These are phyloP conservation scores for Drosophila serrata DNA, from an alignment of 1,140 invertebrate genomes.

Conservation along the genomic window DNA sequence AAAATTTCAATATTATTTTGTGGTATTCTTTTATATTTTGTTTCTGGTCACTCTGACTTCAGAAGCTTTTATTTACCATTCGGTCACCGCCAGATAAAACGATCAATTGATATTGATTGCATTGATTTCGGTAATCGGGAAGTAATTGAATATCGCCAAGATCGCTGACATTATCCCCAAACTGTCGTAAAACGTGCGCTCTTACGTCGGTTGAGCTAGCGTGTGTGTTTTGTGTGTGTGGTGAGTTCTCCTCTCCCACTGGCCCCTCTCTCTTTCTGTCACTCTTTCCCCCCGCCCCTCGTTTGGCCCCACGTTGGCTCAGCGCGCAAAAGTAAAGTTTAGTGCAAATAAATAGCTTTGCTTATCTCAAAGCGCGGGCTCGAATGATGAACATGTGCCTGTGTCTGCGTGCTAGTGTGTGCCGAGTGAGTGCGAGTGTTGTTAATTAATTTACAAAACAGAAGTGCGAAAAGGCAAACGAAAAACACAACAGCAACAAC, in stretches of 20 bases:
- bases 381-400: constrained; percentile 48
- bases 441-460: constrained; percentile 75
- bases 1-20: no score
- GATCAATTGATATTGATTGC: constrained; percentile 22
- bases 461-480: constrained; percentile 27
- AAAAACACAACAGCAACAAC: constrained; percentile 25
- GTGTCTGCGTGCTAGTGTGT: constrained; percentile 28
- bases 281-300: neutral
- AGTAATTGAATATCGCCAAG: constrained; percentile 2
- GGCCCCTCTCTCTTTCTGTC: constrained; percentile 19
- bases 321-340: constrained; percentile 78
- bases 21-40: no score
- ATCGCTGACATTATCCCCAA: constrained; percentile 11
- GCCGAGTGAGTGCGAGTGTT: constrained; percentile 58
- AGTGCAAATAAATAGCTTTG: constrained; percentile 81
- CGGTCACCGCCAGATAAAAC: constrained; percentile 25
- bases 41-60: no score
- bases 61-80: no score
- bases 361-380: constrained; percentile 74
- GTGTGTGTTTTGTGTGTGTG: constrained; percentile 60
- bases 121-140: constrained; percentile 28
- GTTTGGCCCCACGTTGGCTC: constrained; percentile 16
- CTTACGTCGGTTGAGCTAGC: constrained; percentile 50
- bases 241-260: constrained; percentile 63
- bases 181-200: constrained; percentile 61